Conservation (phyloP, 2,797 vertebrate genomes). For the Staurois parvus region DNA sequence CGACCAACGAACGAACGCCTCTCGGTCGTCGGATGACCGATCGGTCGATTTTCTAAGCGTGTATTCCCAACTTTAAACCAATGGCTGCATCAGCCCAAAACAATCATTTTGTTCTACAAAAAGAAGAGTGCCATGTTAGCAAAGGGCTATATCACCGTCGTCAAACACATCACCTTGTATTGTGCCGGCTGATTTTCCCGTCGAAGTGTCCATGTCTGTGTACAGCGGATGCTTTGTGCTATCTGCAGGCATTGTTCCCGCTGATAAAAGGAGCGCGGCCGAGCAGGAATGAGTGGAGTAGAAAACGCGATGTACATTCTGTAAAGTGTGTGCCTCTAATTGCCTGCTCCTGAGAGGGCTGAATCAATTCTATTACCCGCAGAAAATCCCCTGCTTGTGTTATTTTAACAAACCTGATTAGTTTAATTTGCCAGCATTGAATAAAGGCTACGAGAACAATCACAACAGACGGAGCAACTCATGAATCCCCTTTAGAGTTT, state of each 20-base stretch:
- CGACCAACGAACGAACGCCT: no score
- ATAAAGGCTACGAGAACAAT: conserved; percentile 26
- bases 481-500: conserved; percentile 8
- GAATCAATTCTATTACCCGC: background rate
- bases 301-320: background rate
- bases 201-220: background rate
- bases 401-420: conserved; percentile 45
- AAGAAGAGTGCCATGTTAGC: background rate
- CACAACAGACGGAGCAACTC: background rate
- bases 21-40: no score
- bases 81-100: no score
- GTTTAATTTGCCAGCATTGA: conserved; percentile 34
- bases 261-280: background rate
- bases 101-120: no score
- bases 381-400: conserved; percentile 15
- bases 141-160: background rate
- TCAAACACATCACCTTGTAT: background rate
- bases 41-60: no score
- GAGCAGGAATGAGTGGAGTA: background rate
- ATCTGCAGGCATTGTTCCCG: background rate
- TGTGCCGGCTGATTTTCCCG: background rate
- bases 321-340: conserved; percentile 5
- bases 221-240: background rate
- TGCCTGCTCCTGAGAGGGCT: background rate
- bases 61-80: no score